These are phyloP conservation scores for Axea sp. DNA, from an alignment of 2,888 invertebrate genomes.

Conservation along the genomic window DNA sequence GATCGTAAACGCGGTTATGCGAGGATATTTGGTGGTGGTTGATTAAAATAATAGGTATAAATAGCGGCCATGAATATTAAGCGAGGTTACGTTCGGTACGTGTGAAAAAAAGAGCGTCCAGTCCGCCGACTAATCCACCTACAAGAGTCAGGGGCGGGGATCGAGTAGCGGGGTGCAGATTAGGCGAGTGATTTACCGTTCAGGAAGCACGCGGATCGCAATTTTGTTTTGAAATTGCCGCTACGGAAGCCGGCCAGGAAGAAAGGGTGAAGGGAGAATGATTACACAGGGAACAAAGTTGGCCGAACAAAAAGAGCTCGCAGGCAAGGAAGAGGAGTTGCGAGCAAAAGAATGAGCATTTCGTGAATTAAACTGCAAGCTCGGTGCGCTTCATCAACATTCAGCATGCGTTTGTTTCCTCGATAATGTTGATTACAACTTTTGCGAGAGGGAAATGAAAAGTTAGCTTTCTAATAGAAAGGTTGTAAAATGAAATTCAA, in stretches of 20 bases:
- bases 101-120: slow-evolving; percentile 51
- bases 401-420: slow-evolving; percentile 46
- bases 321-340: slow-evolving; percentile 25
- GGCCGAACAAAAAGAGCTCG: slow-evolving; percentile 53
- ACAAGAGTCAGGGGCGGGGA: slow-evolving; percentile 43
- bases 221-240: slow-evolving; percentile 63
- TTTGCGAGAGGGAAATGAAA: slow-evolving; percentile 36
- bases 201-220: slow-evolving; percentile 61
- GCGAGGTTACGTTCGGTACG: slow-evolving; percentile 50
- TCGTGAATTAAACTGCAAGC: slow-evolving; percentile 55
- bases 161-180: slow-evolving; percentile 58
- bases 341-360: slow-evolving; percentile 52
- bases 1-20: slow-evolving; percentile 36
- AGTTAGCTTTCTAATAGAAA: slow-evolving; percentile 29
- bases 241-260: slow-evolving; percentile 62
- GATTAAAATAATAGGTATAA: slow-evolving; percentile 67
- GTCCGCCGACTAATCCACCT: slow-evolving; percentile 44
- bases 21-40: slow-evolving; percentile 43
- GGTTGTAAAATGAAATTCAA: slow-evolving; percentile 38
- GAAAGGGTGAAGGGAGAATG: slow-evolving; percentile 61
- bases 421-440: slow-evolving; percentile 52
- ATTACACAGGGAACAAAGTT: slow-evolving; percentile 59
- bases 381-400: slow-evolving; percentile 46
- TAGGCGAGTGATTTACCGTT: slow-evolving; percentile 63
- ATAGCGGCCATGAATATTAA: slow-evolving; percentile 67